Evolutionary conservation across 2,888 invertebrate species (phyloP), one percentile per base, ranked within the genome.

Genomic region (Clivina fossor): DNA sequence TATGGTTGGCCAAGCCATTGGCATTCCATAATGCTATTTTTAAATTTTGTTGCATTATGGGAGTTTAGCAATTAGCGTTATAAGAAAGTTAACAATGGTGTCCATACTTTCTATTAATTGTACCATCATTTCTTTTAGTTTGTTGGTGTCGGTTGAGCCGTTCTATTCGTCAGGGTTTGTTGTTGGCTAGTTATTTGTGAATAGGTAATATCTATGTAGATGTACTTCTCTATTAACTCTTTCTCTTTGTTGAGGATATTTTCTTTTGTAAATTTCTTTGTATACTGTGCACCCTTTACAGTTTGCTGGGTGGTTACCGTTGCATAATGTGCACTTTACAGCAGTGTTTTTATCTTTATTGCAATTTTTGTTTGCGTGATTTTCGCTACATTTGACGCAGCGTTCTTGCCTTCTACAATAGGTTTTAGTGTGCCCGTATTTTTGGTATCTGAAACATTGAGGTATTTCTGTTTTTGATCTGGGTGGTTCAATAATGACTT

Each of bases 371-470:
- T 58, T 62, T 33, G 26, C 19, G 43, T 63, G 61, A n/a, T 57
- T 33, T 11, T 38, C 38, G 7, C 54, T 56, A 38, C 57, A 50
- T 41, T 41, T 19, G 41, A 26, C 24, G 18, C 49, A 50, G 13
- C 38, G 43, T 38, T 38, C 58, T 9, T 49, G 44, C 44, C 58
- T 28, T 11, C 35, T 58, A 33, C 63, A 62, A 48, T 64, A 64
- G 13, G 50, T 56, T 51, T 61, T 62, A 0, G 65, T 63, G 43
- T 66, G 64, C 1, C 64, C 63, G 19, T 62, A 65, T 30, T 37
- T 9, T 51, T 65, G 66, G 38, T 64, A 65, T 11, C 60, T 30
- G 9, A 30, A 26, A 19, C 38, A 35, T 48, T 26, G 35, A 28
- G 24, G 24, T 33, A 55, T 19, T 22, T 55, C 38, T 28, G 18